Conservation (phyloP, 1,140 invertebrate genomes). For the Sycobia sp. region DNA sequence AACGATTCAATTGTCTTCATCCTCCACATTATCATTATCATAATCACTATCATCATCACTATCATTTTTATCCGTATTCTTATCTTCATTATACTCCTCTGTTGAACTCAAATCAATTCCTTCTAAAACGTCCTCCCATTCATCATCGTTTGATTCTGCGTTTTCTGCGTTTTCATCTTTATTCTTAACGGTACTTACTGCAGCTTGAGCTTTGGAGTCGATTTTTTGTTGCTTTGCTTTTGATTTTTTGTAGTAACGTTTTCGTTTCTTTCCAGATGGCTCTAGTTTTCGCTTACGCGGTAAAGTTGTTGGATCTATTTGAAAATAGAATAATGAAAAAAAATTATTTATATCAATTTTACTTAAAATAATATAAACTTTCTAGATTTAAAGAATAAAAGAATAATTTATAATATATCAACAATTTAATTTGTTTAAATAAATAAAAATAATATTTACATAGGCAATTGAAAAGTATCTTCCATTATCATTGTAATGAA, state of each 20-base stretch:
- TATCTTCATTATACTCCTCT: not conserved
- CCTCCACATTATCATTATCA: not conserved
- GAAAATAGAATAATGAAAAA: not conserved
- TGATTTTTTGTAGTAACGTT: conserved; percentile 11
- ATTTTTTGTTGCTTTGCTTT: conserved; percentile 13
- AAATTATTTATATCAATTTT: too few species aligned
- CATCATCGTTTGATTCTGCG: conserved; percentile 5
- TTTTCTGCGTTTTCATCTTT: conserved; percentile 5
- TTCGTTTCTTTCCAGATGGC: not conserved
- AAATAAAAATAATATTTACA: too few species aligned
- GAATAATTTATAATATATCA: too few species aligned
- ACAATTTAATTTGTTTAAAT: too few species aligned
- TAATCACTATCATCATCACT: not conserved
- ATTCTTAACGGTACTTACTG: not conserved
- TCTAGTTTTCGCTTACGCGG: conserved; percentile 34
- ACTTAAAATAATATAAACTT: too few species aligned
- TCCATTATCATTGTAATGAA: too few species aligned
- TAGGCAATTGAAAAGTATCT: too few species aligned
- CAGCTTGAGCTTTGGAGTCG: not conserved
- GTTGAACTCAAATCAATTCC: not conserved
- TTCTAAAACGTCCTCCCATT: conserved; percentile 16
- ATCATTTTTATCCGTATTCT: not conserved
- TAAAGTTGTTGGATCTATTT: conserved; percentile 40
- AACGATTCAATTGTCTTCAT: not conserved
- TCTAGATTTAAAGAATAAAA: too few species aligned